Evolutionary conservation across 2,888 invertebrate species (phyloP).

Genomic region (Baronia brevicornis): DNA sequence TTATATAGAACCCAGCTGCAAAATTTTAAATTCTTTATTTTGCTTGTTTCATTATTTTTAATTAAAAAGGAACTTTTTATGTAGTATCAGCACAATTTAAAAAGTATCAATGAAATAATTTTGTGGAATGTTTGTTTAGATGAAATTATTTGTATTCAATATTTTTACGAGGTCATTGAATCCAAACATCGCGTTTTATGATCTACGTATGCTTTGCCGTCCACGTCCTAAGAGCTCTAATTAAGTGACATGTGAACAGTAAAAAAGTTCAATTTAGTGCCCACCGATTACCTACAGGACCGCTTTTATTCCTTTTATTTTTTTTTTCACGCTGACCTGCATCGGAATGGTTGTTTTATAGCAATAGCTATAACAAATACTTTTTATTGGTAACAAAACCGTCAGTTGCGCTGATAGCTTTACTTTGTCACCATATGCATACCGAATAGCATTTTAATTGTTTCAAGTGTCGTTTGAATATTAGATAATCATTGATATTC

Average conservation of each 20-base stretch:
- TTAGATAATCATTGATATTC: slow-evolving; percentile 52
- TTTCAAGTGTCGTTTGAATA: slow-evolving; percentile 43
- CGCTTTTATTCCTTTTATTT: slow-evolving; percentile 41
- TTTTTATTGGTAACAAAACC: slow-evolving; percentile 60
- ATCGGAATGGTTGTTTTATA: slow-evolving; percentile 48
- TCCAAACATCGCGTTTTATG: slow-evolving; percentile 20
- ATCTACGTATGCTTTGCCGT: slow-evolving; percentile 24
- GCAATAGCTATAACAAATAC: slow-evolving; percentile 40
- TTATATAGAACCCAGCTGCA: too few species aligned
- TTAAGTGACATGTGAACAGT: slow-evolving; percentile 50
- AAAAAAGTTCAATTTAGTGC: slow-evolving; percentile 47
- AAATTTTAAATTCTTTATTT: too few species aligned
- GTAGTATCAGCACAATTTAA: too few species aligned
- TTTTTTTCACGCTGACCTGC: slow-evolving; percentile 35
- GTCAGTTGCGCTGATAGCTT: slow-evolving; percentile 44
- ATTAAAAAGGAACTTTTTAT: too few species aligned
- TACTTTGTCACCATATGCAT: slow-evolving; percentile 38
- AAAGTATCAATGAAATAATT: too few species aligned
- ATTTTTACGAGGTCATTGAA: slow-evolving; percentile 24
- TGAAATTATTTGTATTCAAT: slow-evolving; percentile 13
- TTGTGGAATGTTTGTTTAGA: slow-evolving; percentile 4
- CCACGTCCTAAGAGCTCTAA: slow-evolving; percentile 39
- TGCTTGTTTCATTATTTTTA: too few species aligned
- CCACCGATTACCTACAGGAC: slow-evolving; percentile 39
- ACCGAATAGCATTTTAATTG: slow-evolving; percentile 66